phyloP scores from a whole-genome alignment of 2,888 invertebrate species.

The Leptopilina myrica region DNA sequence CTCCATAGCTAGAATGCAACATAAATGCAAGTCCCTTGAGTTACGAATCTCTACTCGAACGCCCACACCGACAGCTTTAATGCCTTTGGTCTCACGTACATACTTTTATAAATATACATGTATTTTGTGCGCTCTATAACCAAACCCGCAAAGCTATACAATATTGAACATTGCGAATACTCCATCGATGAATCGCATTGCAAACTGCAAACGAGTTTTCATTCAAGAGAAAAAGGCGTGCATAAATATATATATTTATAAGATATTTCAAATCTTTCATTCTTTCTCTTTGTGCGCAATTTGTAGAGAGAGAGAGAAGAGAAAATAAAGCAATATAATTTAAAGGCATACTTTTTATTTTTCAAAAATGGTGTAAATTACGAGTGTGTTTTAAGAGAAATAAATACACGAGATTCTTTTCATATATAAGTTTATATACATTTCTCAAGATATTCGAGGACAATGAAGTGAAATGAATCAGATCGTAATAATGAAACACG shows the following conservation, averaged over 20 bases:
- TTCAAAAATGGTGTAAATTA: background rate
- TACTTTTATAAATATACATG: background rate
- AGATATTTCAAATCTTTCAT: constrained; percentile 26
- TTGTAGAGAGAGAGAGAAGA: background rate
- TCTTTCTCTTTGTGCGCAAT: constrained; percentile 5
- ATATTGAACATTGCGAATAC: constrained; percentile 31
- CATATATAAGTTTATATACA: background rate
- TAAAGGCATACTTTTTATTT: background rate
- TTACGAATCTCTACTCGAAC: constrained; percentile 33
- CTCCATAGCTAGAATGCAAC: constrained; percentile 15
- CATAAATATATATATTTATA: constrained; percentile 13
- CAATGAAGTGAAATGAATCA: constrained; percentile 36
- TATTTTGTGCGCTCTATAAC: constrained; percentile 9
- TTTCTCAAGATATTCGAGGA: constrained; percentile 20
- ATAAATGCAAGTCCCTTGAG: constrained; percentile 19
- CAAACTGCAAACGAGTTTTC: constrained; percentile 39
- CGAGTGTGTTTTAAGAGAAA: too few relatives aligned
- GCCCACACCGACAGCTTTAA: constrained; percentile 38
- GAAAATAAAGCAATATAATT: background rate
- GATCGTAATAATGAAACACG: constrained; percentile 22
- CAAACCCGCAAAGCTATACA: constrained; percentile 26
- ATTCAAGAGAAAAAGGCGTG: constrained; percentile 31
- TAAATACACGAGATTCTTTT: background rate
- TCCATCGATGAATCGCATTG: constrained; percentile 35
- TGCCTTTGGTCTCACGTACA: constrained; percentile 27